These are phyloP conservation scores for Lanius ludovicianus DNA, from an alignment of 2,113 vertebrate species.

Conservation along the genomic window DNA sequence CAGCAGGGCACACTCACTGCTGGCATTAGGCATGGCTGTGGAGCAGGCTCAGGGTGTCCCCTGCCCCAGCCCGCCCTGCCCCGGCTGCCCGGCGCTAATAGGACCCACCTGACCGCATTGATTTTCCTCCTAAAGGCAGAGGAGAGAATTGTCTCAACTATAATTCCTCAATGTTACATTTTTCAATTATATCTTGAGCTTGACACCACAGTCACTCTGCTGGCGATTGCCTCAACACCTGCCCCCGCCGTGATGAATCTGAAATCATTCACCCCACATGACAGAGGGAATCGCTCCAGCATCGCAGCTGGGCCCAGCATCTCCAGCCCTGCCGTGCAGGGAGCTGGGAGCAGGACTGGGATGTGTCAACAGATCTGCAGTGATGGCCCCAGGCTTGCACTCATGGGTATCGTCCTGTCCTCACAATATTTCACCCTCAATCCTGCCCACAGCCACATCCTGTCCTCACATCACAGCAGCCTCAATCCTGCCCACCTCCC, in stretches of 20 bases:
- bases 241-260: constrained; percentile 46
- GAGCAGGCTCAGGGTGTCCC: not conserved
- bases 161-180: constrained; percentile 68
- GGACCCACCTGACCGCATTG: constrained; percentile 46
- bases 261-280: not conserved
- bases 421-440: not conserved
- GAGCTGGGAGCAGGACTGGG: fast-evolving
- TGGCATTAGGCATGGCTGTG: fast-evolving
- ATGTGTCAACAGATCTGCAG: not conserved
- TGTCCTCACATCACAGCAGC: fast-evolving
- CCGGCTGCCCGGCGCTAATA: not conserved
- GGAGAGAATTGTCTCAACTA: constrained; percentile 63
- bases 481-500: not conserved
- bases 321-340: fast-evolving
- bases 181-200: constrained; percentile 70
- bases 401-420: fast-evolving
- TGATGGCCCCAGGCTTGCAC: fast-evolving
- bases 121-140: constrained; percentile 54
- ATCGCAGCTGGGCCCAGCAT: not conserved
- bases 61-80: not conserved
- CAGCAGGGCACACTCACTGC: fast-evolving
- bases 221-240: constrained; percentile 28
- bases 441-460: not conserved
- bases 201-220: constrained; percentile 57
- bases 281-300: not conserved